phyloP scores from a whole-genome alignment of 2,888 invertebrate genomes.

The Drosophila cognata region DNA sequence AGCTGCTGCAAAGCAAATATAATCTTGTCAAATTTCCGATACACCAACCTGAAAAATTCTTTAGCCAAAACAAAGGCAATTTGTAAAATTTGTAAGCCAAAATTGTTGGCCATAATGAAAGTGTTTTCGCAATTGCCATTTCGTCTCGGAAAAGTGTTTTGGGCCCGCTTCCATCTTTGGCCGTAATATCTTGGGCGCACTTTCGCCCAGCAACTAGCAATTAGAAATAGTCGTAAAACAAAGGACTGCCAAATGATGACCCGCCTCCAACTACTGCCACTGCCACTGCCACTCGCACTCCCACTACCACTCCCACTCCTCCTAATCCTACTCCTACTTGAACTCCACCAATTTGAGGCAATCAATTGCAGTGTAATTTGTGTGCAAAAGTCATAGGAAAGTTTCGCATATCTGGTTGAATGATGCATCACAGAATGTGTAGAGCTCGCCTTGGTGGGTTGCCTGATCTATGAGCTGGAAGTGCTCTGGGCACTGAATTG shows the following conservation, averaged over 20 bases:
- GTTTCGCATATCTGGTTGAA: slow-evolving; percentile 21
- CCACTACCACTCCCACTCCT: not conserved
- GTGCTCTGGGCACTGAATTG: slow-evolving; percentile 14
- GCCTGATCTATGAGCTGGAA: slow-evolving; percentile 22
- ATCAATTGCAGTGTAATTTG: slow-evolving; percentile 25
- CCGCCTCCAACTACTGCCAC: not conserved
- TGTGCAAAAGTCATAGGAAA: slow-evolving; percentile 22
- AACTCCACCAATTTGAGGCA: not conserved
- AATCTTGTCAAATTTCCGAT: not conserved
- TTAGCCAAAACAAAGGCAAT: too few species aligned
- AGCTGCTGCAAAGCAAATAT: not conserved
- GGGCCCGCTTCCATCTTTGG: slow-evolving; percentile 6
- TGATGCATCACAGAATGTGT: slow-evolving; percentile 14
- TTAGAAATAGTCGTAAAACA: slow-evolving; percentile 70
- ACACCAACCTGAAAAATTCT: too few species aligned
- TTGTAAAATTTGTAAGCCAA: too few species aligned
- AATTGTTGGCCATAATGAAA: not conserved
- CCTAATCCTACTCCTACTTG: not conserved
- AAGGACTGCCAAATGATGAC: slow-evolving; percentile 49
- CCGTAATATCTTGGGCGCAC: not conserved
- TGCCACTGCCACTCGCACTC: not conserved
- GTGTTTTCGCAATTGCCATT: not conserved
- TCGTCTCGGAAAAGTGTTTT: not conserved
- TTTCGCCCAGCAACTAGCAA: slow-evolving; percentile 46
- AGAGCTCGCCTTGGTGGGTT: not conserved